Evolutionary conservation across 2,113 vertebrate species (phyloP).

Genomic region (Gorilla gorilla): DNA sequence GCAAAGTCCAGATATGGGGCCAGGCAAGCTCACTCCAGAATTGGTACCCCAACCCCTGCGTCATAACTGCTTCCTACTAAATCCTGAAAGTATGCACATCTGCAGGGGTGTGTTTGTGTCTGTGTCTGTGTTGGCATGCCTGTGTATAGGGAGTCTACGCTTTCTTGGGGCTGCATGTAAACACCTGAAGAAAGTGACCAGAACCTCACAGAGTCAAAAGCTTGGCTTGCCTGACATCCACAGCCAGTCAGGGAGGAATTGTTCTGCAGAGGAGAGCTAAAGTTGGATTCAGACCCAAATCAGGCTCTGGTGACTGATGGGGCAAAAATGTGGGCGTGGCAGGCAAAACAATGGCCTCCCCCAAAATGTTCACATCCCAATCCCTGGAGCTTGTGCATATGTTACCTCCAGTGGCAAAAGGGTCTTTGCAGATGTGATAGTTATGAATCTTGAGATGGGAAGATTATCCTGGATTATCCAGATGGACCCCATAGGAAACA

Average conservation of each 20-base stretch:
- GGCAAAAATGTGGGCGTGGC: background rate
- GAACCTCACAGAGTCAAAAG: background rate
- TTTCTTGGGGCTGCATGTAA: background rate
- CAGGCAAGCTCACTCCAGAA: background rate
- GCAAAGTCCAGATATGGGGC: background rate
- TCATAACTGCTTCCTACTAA: background rate
- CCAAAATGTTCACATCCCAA: background rate
- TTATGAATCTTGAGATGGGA: background rate
- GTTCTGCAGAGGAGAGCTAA: background rate
- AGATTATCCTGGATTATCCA: background rate
- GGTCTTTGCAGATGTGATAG: background rate
- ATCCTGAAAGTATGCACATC: background rate
- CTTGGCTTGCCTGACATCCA: background rate
- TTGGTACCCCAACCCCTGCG: background rate
- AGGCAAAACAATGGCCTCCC: background rate
- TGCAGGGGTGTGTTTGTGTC: rapidly evolving
- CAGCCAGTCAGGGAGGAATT: background rate
- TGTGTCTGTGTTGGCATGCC: background rate
- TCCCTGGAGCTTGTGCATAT: background rate
- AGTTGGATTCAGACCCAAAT: background rate
- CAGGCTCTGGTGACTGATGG: background rate
- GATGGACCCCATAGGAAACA: background rate
- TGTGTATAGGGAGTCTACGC: background rate
- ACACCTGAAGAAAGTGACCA: background rate
- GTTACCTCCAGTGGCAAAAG: background rate